Percentiles rank a stretch among this genome's conserved stretches.
phyloP scores from a whole-genome alignment of 2,888 invertebrate genomes.

The Epiblema foenella region DNA sequence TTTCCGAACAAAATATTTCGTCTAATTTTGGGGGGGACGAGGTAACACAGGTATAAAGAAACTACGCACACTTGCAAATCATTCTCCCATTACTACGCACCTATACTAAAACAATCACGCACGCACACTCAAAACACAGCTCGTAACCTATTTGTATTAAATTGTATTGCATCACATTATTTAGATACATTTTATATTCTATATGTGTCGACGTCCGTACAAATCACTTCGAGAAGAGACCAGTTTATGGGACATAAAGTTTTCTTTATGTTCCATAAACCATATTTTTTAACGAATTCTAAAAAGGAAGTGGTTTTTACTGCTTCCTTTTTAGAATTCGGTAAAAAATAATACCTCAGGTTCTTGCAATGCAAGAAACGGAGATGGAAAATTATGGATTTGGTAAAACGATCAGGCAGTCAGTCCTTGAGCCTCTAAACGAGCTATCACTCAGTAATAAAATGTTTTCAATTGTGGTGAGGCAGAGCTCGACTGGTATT shows the following conservation, averaged over 20 bases:
- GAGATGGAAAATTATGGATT: background rate
- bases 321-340: conserved; percentile 1
- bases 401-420: background rate
- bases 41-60: too few relatives aligned
- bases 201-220: background rate
- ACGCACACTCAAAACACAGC: too few relatives aligned
- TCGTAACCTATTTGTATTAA: background rate
- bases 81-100: too few relatives aligned
- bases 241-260: background rate
- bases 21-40: too few relatives aligned
- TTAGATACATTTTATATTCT: background rate
- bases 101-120: too few relatives aligned
- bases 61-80: too few relatives aligned
- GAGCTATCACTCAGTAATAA: conserved; percentile 24
- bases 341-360: background rate
- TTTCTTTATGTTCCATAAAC: too few relatives aligned
- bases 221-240: conserved; percentile 2
- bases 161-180: background rate
- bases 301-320: too few relatives aligned
- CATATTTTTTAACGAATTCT: too few relatives aligned
- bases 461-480: conserved; percentile 16
- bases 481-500: background rate
- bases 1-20: too few relatives aligned
- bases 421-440: conserved; percentile 1
- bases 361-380: background rate